Base-by-base conservation (phyloP, 1,140 invertebrate species). In the Fopius arisanus region DNA sequence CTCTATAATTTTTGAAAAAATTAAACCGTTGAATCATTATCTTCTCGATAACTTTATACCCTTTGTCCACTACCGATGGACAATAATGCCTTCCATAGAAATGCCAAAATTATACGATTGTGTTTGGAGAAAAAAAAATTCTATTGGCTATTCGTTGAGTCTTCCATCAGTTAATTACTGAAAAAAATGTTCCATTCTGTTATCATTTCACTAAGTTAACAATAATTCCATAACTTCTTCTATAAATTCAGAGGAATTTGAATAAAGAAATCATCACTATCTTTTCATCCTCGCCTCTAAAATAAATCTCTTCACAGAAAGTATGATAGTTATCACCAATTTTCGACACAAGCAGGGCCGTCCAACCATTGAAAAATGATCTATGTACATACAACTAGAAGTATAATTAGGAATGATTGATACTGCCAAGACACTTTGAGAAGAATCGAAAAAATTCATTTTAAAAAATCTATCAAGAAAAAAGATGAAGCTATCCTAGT, bases 401-500 rank as follows among this genome's bases (percentile, higher is more conserved):
- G 28, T 29, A 69, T 31, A 59, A 28, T 70, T 37, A 70, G 68
- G 68, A 70, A 70, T 70, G 68, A 70, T 70, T 51, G 40, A 37
- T 70, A 19, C 33, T 31, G 29, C 33, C 16, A 59, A 26, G 41
- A 48, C 7, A n/a, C 12, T 54, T 23, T 12, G 51, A 43, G 29
- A 29, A 21, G 3, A 41, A 63, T 71, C 21, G 0, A 7, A 59
- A 59, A 28, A 59, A 26, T 59, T 59, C 29, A 33, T 54, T 26
- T 63, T 69, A 65, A 75, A 67, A 78, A 77, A 67, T 74, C 10
- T 43, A 67, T 67, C 41, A 21, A 33, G 28, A 4, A 40, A n/a
- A 59, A 40, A 16, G 14, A 71, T 28, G 26, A 6, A n/a, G 14
- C 33, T 40, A 71, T 63, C 37, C 16, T 84, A 86, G 19, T 86